Conservation (phyloP, 2,797 vertebrate species). For the Bradypodion ventrale region DNA sequence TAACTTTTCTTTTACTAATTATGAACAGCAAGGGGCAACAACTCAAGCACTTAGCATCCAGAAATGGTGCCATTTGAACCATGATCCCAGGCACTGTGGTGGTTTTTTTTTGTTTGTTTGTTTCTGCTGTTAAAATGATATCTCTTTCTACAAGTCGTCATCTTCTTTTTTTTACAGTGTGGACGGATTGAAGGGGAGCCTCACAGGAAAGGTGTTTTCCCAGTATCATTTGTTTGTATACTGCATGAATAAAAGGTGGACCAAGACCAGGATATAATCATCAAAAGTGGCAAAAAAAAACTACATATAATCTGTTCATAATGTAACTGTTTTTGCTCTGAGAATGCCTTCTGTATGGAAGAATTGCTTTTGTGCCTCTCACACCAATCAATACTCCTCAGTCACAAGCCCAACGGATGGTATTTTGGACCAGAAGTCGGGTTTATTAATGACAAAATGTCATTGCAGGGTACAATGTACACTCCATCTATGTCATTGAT, state of each 20-base stretch:
- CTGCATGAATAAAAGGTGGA: constrained; percentile 69
- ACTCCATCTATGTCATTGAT: neutral
- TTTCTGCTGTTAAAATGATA: neutral
- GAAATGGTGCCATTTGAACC: no score
- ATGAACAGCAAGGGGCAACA: neutral
- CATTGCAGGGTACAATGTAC: neutral
- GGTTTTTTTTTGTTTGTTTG: neutral
- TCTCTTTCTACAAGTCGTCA: neutral
- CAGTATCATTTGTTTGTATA: constrained; percentile 81
- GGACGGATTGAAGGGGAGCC: constrained; percentile 85
- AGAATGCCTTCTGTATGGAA: neutral
- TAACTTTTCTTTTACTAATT: no score
- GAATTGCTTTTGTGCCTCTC: neutral
- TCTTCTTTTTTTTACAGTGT: constrained; percentile 67
- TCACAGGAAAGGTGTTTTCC: constrained; percentile 83
- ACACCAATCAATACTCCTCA: neutral
- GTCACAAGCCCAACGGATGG: neutral
- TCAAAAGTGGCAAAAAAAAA: neutral
- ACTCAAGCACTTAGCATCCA: no score
- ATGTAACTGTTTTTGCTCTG: neutral
- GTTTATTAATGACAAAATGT: neutral
- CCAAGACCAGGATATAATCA: no score
- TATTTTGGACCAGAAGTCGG: neutral
- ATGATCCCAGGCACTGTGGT: neutral
- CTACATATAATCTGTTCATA: neutral